phyloP scores from a whole-genome alignment of 2,888 invertebrate genomes.

The Rhodophaea formosa region DNA sequence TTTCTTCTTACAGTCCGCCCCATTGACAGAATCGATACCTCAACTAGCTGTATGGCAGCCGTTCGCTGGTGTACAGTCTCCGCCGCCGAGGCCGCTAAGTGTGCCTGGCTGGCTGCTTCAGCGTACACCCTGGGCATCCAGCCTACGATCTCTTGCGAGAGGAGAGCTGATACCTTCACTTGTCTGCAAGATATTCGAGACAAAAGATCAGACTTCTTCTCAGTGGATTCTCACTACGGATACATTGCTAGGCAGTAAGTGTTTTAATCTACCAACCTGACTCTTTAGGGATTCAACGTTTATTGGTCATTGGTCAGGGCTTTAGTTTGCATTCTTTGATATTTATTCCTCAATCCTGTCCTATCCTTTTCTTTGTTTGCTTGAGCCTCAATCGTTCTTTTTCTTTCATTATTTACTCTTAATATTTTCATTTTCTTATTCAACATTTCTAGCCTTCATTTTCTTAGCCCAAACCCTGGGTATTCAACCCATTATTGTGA shows the following conservation, averaged over 20 bases:
- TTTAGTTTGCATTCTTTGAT: too few species aligned
- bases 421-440: too few species aligned
- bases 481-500: too few species aligned
- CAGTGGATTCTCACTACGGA: constrained; percentile 83
- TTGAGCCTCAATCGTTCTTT: too few species aligned
- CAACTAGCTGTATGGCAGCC: constrained; percentile 50
- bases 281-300: too few species aligned
- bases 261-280: too few species aligned
- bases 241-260: constrained; percentile 83
- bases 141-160: constrained; percentile 79
- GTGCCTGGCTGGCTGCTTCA: constrained; percentile 80
- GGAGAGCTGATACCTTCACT: constrained; percentile 63
- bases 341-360: too few species aligned
- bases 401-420: too few species aligned
- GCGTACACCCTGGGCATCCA: constrained; percentile 81
- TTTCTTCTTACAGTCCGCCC: constrained; percentile 49
- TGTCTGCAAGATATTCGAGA: constrained; percentile 79
- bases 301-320: too few species aligned
- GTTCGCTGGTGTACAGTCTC: constrained; percentile 84
- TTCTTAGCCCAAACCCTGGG: too few species aligned
- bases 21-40: constrained; percentile 44
- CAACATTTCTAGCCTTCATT: too few species aligned
- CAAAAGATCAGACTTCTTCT: constrained; percentile 79
- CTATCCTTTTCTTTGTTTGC: too few species aligned
- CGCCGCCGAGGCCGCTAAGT: constrained; percentile 79